phyloP scores from a whole-genome alignment of 2,888 invertebrate genomes.

The Tuta absoluta region DNA sequence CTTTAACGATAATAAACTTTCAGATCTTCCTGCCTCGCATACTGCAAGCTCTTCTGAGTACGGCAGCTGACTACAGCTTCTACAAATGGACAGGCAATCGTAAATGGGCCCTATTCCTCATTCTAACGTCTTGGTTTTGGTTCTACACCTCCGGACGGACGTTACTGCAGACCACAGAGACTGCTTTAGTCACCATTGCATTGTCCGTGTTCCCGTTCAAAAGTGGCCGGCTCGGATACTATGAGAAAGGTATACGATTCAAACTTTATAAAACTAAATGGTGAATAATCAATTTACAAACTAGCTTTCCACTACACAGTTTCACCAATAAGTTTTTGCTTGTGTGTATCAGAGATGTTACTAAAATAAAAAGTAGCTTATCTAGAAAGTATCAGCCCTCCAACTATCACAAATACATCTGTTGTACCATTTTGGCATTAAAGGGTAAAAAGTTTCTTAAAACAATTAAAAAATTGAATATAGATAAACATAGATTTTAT shows the following conservation, averaged over 20 bases:
- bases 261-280: constrained; percentile 3
- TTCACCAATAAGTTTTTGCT: no score
- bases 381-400: no score
- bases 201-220: constrained; percentile 88
- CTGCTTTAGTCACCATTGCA: constrained; percentile 89
- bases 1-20: background rate
- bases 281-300: no score
- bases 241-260: constrained; percentile 57
- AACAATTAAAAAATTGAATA: background rate
- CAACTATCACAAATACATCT: no score
- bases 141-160: constrained; percentile 95
- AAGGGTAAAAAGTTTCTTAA: background rate
- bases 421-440: background rate
- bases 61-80: constrained; percentile 87
- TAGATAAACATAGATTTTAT: no score
- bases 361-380: no score
- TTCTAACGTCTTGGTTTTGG: constrained; percentile 93
- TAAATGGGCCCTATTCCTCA: constrained; percentile 88
- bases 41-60: constrained; percentile 89
- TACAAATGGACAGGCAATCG: constrained; percentile 87
- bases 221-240: constrained; percentile 69
- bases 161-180: constrained; percentile 93
- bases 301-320: no score
- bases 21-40: constrained; percentile 89
- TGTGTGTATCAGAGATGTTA: no score